These are phyloP conservation scores for Oegoconia quadripuncta DNA, from an alignment of 2,888 invertebrate species.

Conservation along the genomic window DNA sequence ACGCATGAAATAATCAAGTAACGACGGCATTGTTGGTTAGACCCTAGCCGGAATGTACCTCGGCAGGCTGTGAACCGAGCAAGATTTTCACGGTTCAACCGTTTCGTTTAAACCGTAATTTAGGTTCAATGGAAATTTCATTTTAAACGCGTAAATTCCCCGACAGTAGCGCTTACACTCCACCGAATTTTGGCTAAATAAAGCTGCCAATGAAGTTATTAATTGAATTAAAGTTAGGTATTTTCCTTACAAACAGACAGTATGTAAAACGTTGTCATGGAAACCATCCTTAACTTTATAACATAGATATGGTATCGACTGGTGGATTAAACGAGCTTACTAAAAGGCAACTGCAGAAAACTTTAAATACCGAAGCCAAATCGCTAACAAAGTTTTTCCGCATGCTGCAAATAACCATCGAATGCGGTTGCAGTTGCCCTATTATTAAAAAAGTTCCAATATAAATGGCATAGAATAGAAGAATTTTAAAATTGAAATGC, in stretches of 20 bases:
- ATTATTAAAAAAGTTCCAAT: constrained; percentile 34
- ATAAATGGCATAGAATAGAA: constrained; percentile 31
- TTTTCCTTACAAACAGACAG: no score
- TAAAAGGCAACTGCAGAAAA: no score
- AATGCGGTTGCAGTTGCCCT: constrained; percentile 25
- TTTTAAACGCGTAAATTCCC: constrained; percentile 25
- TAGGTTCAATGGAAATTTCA: constrained; percentile 42
- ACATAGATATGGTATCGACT: no score
- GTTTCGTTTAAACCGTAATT: constrained; percentile 37
- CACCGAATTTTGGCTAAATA: neutral
- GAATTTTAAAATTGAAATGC: constrained; percentile 37
- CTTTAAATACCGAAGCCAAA: no score
- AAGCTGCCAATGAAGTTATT: constrained; percentile 1
- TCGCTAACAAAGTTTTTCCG: no score
- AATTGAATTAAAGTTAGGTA: neutral
- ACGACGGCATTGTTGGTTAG: neutral
- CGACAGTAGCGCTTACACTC: constrained; percentile 4
- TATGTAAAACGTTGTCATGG: no score
- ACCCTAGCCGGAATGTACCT: constrained; percentile 11
- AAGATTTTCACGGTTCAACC: constrained; percentile 42
- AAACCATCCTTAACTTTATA: no score
- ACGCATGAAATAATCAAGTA: no score
- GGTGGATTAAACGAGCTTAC: no score
- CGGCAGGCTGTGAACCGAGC: constrained; percentile 36
- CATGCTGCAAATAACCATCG: constrained; percentile 14